phyloP scores from a whole-genome alignment of 1,140 invertebrate species.

The Epicauta chinensis region DNA sequence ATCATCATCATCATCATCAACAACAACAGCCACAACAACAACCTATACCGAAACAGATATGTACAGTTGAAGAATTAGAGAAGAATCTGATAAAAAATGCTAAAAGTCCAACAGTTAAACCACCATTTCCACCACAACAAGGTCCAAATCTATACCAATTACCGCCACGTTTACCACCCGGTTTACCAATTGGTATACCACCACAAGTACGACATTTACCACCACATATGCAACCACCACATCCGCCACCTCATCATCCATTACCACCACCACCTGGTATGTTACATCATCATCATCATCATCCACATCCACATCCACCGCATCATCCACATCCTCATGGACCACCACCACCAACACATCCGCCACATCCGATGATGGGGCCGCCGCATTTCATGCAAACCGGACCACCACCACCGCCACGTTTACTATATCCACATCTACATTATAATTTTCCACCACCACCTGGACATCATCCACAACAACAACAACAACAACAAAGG shows the following conservation, averaged over 20 bases:
- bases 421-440: conserved; percentile 19
- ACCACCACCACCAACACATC: conserved; percentile 13
- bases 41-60: conserved; percentile 40
- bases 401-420: conserved; percentile 1
- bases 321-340: conserved; percentile 31
- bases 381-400: conserved; percentile 42
- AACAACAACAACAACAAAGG: conserved; percentile 12
- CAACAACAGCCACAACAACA: too few relatives aligned
- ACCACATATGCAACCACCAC: conserved; percentile 28
- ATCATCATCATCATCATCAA: conserved; percentile 2
- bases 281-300: conserved; percentile 33
- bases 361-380: conserved; percentile 12
- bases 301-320: conserved; percentile 26
- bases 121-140: conserved; percentile 15
- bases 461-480: conserved; percentile 26
- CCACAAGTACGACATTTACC: conserved; percentile 34
- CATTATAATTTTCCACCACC: conserved; percentile 36
- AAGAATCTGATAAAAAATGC: conserved; percentile 39
- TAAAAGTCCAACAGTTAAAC: conserved; percentile 25
- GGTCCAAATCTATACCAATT: background rate
- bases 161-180: conserved; percentile 30
- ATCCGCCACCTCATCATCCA: conserved; percentile 27
- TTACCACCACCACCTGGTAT: conserved; percentile 40
- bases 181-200: conserved; percentile 34
- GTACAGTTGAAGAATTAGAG: conserved; percentile 53